Base-by-base conservation (phyloP, 2,113 vertebrate species). In the Manacus vitellinus region DNA sequence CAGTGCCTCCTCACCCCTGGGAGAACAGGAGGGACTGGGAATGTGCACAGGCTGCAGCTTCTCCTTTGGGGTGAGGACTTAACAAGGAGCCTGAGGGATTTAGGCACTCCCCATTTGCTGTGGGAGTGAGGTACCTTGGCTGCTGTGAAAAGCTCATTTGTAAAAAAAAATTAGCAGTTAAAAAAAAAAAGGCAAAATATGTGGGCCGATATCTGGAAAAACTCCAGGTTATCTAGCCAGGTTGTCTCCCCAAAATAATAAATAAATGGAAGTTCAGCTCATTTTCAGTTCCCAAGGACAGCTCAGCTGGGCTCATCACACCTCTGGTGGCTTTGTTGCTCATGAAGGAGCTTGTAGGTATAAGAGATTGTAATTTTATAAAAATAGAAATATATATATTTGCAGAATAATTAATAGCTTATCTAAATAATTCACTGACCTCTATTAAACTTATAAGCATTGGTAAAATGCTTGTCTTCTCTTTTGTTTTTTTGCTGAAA, bases 331-430 rank as follows among this genome's bases (percentile, higher is more conserved):
- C 92, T 92, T 77, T 59, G 80, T 77, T 91, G 92, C 95, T 97
- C 87, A 46, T 80, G 94, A 95, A 97, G 89, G 94, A 96, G 94
- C 80, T 94, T 90, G 87, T 92, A 94, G 91, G 93, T 80, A 51
- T 71, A 81, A 80, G 89, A 92, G 74, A 95, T 37, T 63, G 68
- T 96, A 92, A 92, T 96, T 95, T 97, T 92, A 95, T 95, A 96
- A 95, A 80, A 77, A 74, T 44, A 97, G 72, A 96, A 89, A 84
- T 84, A 86, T 89, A 94, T 95, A 91, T 95, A 95, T 96, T 94
- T 97, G 94, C 95, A 97, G 83, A 95, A 43, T 88, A 88, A 86
- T 70, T 83, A 77, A 72, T 93, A 92, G 75, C 4, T n/a, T 82
- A 52, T 85, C 91, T 92, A 76, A 95, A 76, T 58, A 71, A 93